Conservation (phyloP, 2,888 invertebrate species). For the Phrixothrix hirtus region DNA sequence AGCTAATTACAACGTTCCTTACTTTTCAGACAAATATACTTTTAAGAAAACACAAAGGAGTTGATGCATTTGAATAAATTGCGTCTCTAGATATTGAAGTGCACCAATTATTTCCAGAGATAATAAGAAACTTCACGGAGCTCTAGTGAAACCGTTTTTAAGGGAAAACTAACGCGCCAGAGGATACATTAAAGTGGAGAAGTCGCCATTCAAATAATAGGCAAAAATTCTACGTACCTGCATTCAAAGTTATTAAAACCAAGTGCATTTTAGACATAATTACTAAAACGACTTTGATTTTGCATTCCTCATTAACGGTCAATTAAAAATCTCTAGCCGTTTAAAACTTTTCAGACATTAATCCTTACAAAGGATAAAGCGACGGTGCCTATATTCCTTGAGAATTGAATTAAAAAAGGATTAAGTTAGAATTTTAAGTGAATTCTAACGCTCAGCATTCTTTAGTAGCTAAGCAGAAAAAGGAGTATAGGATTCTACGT, state of each 20-base stretch:
- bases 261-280: too few species aligned
- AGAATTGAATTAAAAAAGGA: slow-evolving; percentile 48
- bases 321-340: slow-evolving; percentile 25
- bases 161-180: slow-evolving; percentile 20
- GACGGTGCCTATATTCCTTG: slow-evolving; percentile 16
- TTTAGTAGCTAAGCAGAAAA: slow-evolving; percentile 40
- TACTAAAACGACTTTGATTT: too few species aligned
- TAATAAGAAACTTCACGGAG: slow-evolving; percentile 21
- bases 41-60: slow-evolving; percentile 7
- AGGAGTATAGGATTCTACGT: slow-evolving; percentile 40
- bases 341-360: slow-evolving; percentile 15
- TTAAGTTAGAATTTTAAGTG: slow-evolving; percentile 50
- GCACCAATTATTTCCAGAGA: slow-evolving; percentile 21
- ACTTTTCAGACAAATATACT: not conserved
- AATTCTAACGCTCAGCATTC: slow-evolving; percentile 49
- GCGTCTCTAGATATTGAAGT: slow-evolving; percentile 4
- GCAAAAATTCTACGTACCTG: too few species aligned
- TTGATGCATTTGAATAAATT: slow-evolving; percentile 8
- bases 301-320: slow-evolving; percentile 21
- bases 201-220: slow-evolving; percentile 21
- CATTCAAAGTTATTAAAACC: too few species aligned
- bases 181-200: too few species aligned
- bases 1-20: too few species aligned
- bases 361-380: slow-evolving; percentile 24
- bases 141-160: slow-evolving; percentile 10